Evolutionary conservation across 2,113 vertebrate genomes (phyloP).

Genomic region (Pluvianellus socialis): DNA sequence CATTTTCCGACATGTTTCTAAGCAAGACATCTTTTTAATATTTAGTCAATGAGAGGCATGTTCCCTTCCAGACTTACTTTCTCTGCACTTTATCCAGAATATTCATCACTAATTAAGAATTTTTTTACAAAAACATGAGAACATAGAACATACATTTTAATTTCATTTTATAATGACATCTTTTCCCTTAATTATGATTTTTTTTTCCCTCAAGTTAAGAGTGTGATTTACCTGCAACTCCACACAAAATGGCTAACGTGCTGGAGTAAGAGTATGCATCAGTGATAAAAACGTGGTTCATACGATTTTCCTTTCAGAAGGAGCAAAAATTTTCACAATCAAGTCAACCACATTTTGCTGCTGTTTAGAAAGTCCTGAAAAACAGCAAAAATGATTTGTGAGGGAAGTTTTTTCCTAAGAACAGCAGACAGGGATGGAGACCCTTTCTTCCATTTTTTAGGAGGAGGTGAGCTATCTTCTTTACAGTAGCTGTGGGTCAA

Average conservation of each 20-base stretch:
- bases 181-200: not conserved
- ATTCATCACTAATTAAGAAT: not conserved
- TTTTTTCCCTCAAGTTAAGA: not conserved
- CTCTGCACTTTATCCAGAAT: not conserved
- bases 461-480: not conserved
- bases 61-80: not conserved
- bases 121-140: not conserved
- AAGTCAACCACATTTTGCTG: not conserved
- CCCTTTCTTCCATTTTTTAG: fast-evolving
- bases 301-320: not conserved
- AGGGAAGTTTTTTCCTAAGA: not conserved
- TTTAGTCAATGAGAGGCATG: not conserved
- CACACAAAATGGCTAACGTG: not conserved
- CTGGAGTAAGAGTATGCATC: not conserved
- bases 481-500: not conserved
- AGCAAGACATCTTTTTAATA: not conserved
- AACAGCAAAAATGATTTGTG: not conserved
- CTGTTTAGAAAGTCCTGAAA: not conserved
- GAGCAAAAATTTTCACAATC: not conserved
- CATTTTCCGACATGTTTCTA: not conserved
- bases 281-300: not conserved
- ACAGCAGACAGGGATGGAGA: not conserved
- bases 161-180: not conserved
- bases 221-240: not conserved
- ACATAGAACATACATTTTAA: not conserved